These are phyloP conservation scores for Sisyra terminalis DNA, from an alignment of 2,888 invertebrate species.

Conservation along the genomic window DNA sequence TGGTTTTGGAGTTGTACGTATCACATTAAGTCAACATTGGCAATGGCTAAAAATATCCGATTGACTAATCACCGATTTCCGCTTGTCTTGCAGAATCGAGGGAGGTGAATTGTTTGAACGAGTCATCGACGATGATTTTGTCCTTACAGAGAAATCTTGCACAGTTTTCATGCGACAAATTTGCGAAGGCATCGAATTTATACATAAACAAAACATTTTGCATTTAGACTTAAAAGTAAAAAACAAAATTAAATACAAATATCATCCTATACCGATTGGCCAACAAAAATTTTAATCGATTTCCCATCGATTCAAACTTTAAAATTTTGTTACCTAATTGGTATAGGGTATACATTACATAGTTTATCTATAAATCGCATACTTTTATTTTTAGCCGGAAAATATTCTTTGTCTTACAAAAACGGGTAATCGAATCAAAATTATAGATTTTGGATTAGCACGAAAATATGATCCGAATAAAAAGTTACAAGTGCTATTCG, in stretches of 20 bases:
- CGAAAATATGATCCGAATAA: conserved; percentile 81
- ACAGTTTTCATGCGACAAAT: conserved; percentile 95
- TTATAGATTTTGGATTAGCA: conserved; percentile 96
- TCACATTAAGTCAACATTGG: not conserved
- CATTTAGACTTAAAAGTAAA: conserved; percentile 94
- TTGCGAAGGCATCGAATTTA: conserved; percentile 94
- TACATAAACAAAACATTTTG: conserved; percentile 87
- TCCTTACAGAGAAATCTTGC: conserved; percentile 90
- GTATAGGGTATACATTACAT: no score
- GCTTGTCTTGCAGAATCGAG: conserved; percentile 58
- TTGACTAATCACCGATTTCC: not conserved
- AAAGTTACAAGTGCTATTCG: conserved; percentile 86
- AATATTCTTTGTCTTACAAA: conserved; percentile 93
- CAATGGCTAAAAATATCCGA: not conserved
- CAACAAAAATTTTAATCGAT: no score
- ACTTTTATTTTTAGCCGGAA: conserved; percentile 59
- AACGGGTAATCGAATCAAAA: conserved; percentile 94
- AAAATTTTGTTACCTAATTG: no score
- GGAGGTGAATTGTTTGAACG: conserved; percentile 98
- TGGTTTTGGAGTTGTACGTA: conserved; percentile 94
- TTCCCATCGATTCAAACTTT: no score
- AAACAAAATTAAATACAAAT: not conserved
- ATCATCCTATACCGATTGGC: no score
- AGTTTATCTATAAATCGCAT: conserved; percentile 7
- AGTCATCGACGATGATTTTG: conserved; percentile 95